These are phyloP conservation scores for Tenualosa ilisha DNA, from an alignment of 2,797 vertebrate genomes.

Conservation along the genomic window DNA sequence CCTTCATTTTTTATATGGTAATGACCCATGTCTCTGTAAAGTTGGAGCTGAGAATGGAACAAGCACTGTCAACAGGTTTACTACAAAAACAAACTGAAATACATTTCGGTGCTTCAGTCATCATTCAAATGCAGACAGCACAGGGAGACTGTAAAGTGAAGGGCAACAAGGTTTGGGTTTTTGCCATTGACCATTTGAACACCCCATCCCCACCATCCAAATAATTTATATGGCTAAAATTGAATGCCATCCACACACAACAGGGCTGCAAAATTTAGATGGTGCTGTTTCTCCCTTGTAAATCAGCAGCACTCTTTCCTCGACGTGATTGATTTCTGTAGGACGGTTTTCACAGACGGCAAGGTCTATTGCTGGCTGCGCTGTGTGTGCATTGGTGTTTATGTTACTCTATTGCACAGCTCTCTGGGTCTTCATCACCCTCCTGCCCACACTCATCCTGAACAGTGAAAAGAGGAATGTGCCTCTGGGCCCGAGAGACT, in stretches of 20 bases:
- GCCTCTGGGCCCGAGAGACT: constrained; percentile 75
- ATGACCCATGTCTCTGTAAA: no score
- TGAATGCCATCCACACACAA: neutral
- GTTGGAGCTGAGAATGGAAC: no score
- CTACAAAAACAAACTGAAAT: neutral
- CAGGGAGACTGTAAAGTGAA: neutral
- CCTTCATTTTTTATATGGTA: no score
- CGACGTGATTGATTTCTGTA: neutral
- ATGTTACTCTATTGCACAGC: constrained; percentile 58
- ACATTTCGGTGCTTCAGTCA: neutral
- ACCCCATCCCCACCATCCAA: neutral
- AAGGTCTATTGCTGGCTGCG: neutral
- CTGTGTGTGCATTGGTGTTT: constrained; percentile 5
- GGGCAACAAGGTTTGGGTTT: neutral
- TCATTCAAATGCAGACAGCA: neutral
- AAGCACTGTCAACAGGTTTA: neutral
- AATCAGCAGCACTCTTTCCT: neutral
- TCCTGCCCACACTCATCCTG: constrained; percentile 81
- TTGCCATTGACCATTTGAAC: neutral
- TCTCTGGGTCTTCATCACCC: constrained; percentile 80
- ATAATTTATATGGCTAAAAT: neutral
- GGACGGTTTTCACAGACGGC: neutral
- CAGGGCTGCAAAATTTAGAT: neutral
- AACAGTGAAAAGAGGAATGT: constrained; percentile 71
- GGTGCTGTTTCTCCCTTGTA: neutral